Evolutionary conservation across 2,888 invertebrate genomes (phyloP), one percentile per base, ranked within the genome.

Genomic region (Standfussiana lucernea): DNA sequence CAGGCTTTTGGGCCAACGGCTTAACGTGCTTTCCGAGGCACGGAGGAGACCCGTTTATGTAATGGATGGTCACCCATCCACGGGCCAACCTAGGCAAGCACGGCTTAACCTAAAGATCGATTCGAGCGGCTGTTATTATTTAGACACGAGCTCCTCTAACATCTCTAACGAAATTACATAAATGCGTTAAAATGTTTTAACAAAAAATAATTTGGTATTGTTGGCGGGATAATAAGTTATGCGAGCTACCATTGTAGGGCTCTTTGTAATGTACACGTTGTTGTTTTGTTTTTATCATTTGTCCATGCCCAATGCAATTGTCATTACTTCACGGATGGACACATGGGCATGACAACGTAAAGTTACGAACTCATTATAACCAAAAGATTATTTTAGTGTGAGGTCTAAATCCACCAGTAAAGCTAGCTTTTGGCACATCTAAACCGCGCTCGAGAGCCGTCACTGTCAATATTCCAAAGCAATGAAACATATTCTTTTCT

Each of bases 291-390:
- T 40, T 40, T 8, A 61, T 67, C 42, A 18, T 50, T 35, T 68
- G 18, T 35, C 21, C 45, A 45, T 77, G 15, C 15, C 0, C n/a
- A 77, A 77, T 61, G 2, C 11, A 47, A 47, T 62, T 42, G 32
- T 77, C 5, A 50, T 28, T 64, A 37, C 42, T 77, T 77, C 18
- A 45, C 45, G 78, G 53, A 18, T 76, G 18, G 18, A 37, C 37
- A 3, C 6, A 35, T 35, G 59, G 2, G 21, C 2, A 15, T 3
- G n/a, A 62, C 32, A 76, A 77, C 24, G 24, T 11, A 45, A 42
- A 40, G 2, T 73, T 40, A 4, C 1, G 18, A 24, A 40, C 3
- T 2, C 50, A 24, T 50, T 11, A 50, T 50, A 32, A 28, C 37
- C 28, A 28, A 21, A 32, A 35, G 45, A 18, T 59, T 59, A 18